Conservation (phyloP, 2,888 invertebrate genomes). For the Teinopalpus imperialis region DNA sequence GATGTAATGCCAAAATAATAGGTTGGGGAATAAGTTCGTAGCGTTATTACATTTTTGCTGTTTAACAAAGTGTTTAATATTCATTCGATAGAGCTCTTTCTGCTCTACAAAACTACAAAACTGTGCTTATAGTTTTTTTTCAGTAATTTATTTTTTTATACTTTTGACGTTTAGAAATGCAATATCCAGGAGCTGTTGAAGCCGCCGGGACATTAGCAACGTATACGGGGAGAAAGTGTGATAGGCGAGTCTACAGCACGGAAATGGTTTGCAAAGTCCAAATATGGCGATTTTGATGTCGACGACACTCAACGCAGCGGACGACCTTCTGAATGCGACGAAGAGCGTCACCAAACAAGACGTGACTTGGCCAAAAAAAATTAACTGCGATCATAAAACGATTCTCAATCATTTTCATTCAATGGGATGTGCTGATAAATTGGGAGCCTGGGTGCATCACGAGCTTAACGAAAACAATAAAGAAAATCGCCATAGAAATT, state of each 20-base stretch:
- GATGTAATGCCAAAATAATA: too few species aligned
- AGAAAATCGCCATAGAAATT: too few species aligned
- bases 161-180: neutral
- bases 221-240: conserved; percentile 5
- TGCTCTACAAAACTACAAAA: neutral
- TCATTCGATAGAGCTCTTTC: too few species aligned
- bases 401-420: conserved; percentile 29
- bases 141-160: neutral
- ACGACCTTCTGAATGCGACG: conserved; percentile 13
- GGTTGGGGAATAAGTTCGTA: neutral
- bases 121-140: neutral
- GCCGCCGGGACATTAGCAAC: neutral
- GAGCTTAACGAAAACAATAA: too few species aligned
- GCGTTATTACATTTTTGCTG: neutral
- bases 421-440: conserved; percentile 30
- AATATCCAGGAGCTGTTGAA: neutral
- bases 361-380: conserved; percentile 11
- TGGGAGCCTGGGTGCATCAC: too few species aligned
- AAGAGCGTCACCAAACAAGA: conserved; percentile 12
- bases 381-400: conserved; percentile 25
- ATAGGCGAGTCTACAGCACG: conserved; percentile 12
- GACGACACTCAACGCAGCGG: conserved; percentile 5
- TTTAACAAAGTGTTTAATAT: neutral
- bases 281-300: conserved; percentile 7
- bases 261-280: conserved; percentile 14